phyloP scores from a whole-genome alignment of 1,140 invertebrate genomes.

The Papilio polytes region DNA sequence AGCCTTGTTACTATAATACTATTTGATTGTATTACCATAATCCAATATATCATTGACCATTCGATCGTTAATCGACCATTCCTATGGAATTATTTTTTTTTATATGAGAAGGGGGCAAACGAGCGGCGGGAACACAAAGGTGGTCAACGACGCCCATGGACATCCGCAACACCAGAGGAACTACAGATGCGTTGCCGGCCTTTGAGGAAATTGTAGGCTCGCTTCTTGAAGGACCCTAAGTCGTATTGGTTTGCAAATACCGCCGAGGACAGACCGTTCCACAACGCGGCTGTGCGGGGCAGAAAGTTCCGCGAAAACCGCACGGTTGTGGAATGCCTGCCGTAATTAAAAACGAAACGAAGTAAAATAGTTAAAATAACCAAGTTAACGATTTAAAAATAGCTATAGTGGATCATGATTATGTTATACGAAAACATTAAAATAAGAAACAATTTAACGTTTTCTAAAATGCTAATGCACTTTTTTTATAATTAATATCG shows the following conservation, averaged over 20 bases:
- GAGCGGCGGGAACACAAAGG: too few species aligned
- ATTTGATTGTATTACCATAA: slow-evolving; percentile 71
- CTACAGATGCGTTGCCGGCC: too few species aligned
- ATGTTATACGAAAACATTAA: slow-evolving; percentile 63
- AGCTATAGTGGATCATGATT: slow-evolving; percentile 62
- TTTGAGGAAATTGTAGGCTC: too few species aligned
- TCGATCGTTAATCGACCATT: slow-evolving; percentile 66
- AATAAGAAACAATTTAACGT: slow-evolving; percentile 54
- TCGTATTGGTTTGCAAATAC: too few species aligned
- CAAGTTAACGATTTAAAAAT: slow-evolving; percentile 43
- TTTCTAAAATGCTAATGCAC: not conserved
- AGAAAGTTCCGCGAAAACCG: too few species aligned
- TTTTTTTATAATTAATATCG: not conserved
- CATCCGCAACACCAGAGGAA: too few species aligned
- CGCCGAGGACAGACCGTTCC: too few species aligned
- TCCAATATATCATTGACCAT: slow-evolving; percentile 65
- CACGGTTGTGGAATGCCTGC: too few species aligned
- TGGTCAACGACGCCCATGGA: too few species aligned
- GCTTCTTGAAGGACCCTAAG: too few species aligned
- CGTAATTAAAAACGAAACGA: slow-evolving; percentile 49
- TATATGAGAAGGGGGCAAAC: too few species aligned
- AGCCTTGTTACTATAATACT: slow-evolving; percentile 52
- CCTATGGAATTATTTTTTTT: slow-evolving; percentile 66
- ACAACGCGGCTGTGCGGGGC: too few species aligned
- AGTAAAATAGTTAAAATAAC: slow-evolving; percentile 62